Conservation (phyloP, 2,888 invertebrate genomes). For the Epinotia ramella region DNA sequence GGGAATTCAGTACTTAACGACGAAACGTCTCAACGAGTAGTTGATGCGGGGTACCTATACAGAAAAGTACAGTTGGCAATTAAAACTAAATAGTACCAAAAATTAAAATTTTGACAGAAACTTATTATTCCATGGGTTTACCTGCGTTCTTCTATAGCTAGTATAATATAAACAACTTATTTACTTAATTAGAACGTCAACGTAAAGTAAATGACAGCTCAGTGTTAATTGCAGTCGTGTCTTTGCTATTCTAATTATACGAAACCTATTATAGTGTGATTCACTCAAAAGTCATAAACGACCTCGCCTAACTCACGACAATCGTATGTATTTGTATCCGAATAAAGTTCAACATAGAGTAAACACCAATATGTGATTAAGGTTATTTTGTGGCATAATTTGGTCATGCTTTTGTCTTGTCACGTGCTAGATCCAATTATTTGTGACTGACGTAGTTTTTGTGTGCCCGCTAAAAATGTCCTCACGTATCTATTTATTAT, state of each 20-base stretch:
- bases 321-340: not conserved
- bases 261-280: conserved; percentile 21
- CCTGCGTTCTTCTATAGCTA: too few relatives aligned
- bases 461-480: conserved; percentile 29
- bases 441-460: conserved; percentile 17
- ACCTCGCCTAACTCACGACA: not conserved
- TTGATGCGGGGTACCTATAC: too few relatives aligned
- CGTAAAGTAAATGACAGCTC: conserved; percentile 21
- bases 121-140: too few relatives aligned
- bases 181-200: conserved; percentile 17
- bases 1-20: too few relatives aligned
- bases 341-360: not conserved
- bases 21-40: too few relatives aligned
- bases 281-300: not conserved
- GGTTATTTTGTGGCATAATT: not conserved
- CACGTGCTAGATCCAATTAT: conserved; percentile 27
- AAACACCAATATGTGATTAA: too few relatives aligned
- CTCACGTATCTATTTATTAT: conserved; percentile 7
- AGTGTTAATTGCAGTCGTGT: conserved; percentile 25
- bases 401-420: conserved; percentile 25
- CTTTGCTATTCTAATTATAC: conserved; percentile 38
- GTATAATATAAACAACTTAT: not conserved
- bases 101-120: too few relatives aligned
- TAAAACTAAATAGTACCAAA: too few relatives aligned
- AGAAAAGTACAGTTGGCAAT: too few relatives aligned